Base-by-base conservation (phyloP, 1,140 invertebrate species). In the Trichonephila clavata region DNA sequence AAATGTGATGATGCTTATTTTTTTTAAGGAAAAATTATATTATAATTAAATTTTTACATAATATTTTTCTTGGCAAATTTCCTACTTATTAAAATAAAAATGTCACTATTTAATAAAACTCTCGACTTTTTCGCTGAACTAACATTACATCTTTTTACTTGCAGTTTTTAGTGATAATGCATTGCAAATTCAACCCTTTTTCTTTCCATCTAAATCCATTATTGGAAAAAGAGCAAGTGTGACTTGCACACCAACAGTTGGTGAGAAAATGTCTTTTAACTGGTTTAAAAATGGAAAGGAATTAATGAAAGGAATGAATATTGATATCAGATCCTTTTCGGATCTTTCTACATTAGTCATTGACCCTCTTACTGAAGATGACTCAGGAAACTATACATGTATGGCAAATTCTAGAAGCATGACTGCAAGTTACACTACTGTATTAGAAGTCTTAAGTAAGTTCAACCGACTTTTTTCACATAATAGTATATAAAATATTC, bases 251-350 rank as follows among this genome's bases (percentile, higher is more conserved):
- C 43, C 81, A 14, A 57, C 43, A 14, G 43, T 32, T 57, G 81
- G 81, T 8, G 81, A 84, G n/a, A 84, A 83, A 88, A 81, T 94
- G 68, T 20, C 24, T 7, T 94, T 94, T 65, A 88, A 87, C 27
- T 94, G 94, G 94, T 81, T 94, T 24, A 91, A 59, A 71, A 94
- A 94, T 65, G 94, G 94, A 39, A 81, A 93, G 81, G 81, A 88
- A 61, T 39, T 80, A 61, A 39, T 60, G 39, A 77, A 80, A 80
- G 39, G 57, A 20, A 32, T 13, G 50, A 93, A 87, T 20, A 61
- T 93, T 1, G 61, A 93, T n/a, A 87, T 93, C 2, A 16, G 39
- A 61, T 80, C 65, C 2, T 93, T 39, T 88, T 50, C 92, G 1
- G 68, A 80, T 60, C n/a, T 84, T n/a, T 93, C 92, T 1, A 80